Evolutionary conservation across 2,113 vertebrate genomes (phyloP).

Genomic region (Myrmecophaga tridactyla): DNA sequence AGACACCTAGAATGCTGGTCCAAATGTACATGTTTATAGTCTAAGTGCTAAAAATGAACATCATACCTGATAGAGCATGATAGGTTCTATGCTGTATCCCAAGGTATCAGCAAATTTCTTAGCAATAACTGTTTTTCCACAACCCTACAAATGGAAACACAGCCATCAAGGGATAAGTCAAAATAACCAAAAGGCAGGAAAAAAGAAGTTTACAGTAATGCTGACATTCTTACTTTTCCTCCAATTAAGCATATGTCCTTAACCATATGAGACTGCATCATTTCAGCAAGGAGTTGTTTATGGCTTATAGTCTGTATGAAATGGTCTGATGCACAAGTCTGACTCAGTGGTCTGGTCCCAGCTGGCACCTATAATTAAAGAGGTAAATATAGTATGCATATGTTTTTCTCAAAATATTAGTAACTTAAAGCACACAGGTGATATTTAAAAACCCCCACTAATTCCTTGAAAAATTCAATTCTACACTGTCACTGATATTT

Average conservation of each 20-base stretch:
- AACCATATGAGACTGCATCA: slow-evolving; percentile 97
- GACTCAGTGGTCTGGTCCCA: slow-evolving; percentile 83
- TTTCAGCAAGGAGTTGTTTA: slow-evolving; percentile 90
- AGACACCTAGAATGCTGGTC: background rate
- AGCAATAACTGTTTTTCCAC: slow-evolving; percentile 94
- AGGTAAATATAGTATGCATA: slow-evolving; percentile 31
- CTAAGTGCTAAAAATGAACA: background rate
- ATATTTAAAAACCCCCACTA: background rate
- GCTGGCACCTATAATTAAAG: slow-evolving; percentile 87
- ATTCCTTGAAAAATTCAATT: background rate
- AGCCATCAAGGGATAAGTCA: background rate
- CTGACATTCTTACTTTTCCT: slow-evolving; percentile 89
- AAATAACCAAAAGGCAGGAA: background rate
- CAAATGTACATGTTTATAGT: background rate
- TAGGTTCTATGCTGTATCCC: slow-evolving; percentile 92
- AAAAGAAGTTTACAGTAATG: background rate
- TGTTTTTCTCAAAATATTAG: slow-evolving; percentile 45
- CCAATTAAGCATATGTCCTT: slow-evolving; percentile 98
- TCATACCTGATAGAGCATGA: slow-evolving; percentile 97
- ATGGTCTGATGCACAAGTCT: slow-evolving; percentile 75
- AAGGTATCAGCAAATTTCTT: slow-evolving; percentile 93
- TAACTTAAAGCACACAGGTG: background rate
- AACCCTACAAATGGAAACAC: slow-evolving; percentile 86
- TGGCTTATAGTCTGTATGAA: slow-evolving; percentile 93
- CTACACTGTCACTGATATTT: background rate